Evolutionary conservation across 2,797 vertebrate species (phyloP).

Genomic region (Champsocephalus esox): DNA sequence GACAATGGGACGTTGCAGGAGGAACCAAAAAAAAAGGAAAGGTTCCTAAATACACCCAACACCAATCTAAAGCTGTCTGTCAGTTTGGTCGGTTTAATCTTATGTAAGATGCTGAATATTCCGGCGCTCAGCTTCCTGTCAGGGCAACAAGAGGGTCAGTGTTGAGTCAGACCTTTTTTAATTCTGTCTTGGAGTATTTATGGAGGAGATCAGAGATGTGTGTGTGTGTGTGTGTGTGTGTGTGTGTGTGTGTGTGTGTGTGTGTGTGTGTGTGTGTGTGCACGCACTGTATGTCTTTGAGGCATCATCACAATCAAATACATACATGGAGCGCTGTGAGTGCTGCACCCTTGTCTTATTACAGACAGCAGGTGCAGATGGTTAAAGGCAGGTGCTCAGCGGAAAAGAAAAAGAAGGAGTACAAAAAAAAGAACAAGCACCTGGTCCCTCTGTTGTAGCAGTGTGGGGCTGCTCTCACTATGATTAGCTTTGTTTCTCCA

Average conservation of each 20-base stretch:
- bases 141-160: conserved; percentile 51
- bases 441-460: conserved; percentile 78
- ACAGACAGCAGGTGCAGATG: conserved; percentile 83
- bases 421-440: conserved; percentile 68
- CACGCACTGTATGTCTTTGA: conserved; percentile 35
- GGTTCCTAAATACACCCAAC: conserved; percentile 50
- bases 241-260: no score
- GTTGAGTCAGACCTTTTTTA: conserved; percentile 17
- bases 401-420: conserved; percentile 20
- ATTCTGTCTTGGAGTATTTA: conserved; percentile 28
- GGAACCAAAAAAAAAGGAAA: conserved; percentile 19
- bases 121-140: conserved; percentile 39
- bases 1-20: conserved; percentile 65
- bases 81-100: conserved; percentile 48
- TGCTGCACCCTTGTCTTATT: conserved; percentile 67
- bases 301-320: conserved; percentile 49
- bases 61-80: conserved; percentile 38
- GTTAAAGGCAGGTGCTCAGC: conserved; percentile 78
- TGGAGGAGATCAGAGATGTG: conserved; percentile 51
- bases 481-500: conserved; percentile 84
- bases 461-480: conserved; percentile 71
- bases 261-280: not conserved
- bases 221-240: not conserved
- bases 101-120: conserved; percentile 29
- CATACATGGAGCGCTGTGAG: conserved; percentile 54